phyloP scores from a whole-genome alignment of 2,888 invertebrate genomes.

The Priocnemis perturbator region DNA sequence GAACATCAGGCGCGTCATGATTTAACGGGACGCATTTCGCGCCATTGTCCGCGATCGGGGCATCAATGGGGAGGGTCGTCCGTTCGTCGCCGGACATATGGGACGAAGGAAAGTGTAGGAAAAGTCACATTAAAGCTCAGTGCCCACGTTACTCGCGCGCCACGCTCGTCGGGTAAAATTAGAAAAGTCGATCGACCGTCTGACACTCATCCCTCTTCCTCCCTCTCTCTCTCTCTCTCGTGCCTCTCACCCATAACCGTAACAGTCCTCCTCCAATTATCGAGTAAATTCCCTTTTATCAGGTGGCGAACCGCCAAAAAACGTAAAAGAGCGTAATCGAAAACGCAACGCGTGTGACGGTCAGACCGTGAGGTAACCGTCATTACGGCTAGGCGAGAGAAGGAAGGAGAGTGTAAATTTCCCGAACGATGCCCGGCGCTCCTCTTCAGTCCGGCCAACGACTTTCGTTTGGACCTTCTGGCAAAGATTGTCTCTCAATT shows the following conservation, averaged over 20 bases:
- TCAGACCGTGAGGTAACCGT: too few relatives aligned
- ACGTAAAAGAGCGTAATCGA: constrained; percentile 22
- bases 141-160: constrained; percentile 1
- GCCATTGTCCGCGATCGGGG: constrained; percentile 42
- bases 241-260: constrained; percentile 15
- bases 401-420: not conserved
- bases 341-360: constrained; percentile 24
- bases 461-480: too few relatives aligned
- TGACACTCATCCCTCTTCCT: too few relatives aligned
- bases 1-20: constrained; percentile 38
- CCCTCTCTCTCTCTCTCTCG: not conserved
- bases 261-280: constrained; percentile 53
- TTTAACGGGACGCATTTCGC: constrained; percentile 52
- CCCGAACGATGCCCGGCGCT: too few relatives aligned
- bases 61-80: constrained; percentile 44
- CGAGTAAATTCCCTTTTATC: constrained; percentile 49
- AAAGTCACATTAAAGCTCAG: constrained; percentile 10
- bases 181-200: constrained; percentile 9
- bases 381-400: not conserved
- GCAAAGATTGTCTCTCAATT: too few relatives aligned
- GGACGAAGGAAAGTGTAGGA: constrained; percentile 32
- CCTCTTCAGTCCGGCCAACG: too few relatives aligned
- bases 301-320: constrained; percentile 29
- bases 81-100: constrained; percentile 46
- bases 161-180: constrained; percentile 7